These are phyloP conservation scores for Panagrolaimus sp. DNA, from an alignment of 1,140 invertebrate genomes.

Conservation along the genomic window DNA sequence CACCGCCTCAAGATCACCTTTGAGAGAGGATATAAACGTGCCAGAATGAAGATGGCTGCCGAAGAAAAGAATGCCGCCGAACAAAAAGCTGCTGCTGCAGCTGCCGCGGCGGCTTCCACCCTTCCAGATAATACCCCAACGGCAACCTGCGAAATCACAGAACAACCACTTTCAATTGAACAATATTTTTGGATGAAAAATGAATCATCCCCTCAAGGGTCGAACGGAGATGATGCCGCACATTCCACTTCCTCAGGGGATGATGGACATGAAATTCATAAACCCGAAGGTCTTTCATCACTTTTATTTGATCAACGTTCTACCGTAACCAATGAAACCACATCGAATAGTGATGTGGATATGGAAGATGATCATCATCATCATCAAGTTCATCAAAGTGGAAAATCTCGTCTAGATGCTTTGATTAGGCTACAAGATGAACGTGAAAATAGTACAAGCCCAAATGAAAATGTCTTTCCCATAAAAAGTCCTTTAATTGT, in stretches of 20 bases:
- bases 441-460: neutral
- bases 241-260: constrained; percentile 1
- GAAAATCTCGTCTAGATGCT: constrained; percentile 26
- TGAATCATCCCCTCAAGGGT: constrained; percentile 6
- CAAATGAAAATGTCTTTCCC: constrained; percentile 11
- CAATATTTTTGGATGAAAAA: constrained; percentile 27
- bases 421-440: constrained; percentile 34
- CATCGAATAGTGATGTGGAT: constrained; percentile 8
- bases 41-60: constrained; percentile 47
- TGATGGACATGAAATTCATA: constrained; percentile 12
- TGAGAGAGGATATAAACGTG: constrained; percentile 46
- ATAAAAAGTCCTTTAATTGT: neutral
- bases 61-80: constrained; percentile 22
- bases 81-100: constrained; percentile 10
- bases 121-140: constrained; percentile 3
- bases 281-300: neutral
- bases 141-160: constrained; percentile 26
- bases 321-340: constrained; percentile 10
- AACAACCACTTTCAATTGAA: constrained; percentile 21
- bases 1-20: constrained; percentile 45
- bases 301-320: constrained; percentile 2
- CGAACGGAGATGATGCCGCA: neutral
- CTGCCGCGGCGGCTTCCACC: neutral
- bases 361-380: constrained; percentile 13
- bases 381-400: neutral